These are phyloP conservation scores for Agrochola macilenta DNA, from an alignment of 2,888 invertebrate genomes.

Conservation along the genomic window DNA sequence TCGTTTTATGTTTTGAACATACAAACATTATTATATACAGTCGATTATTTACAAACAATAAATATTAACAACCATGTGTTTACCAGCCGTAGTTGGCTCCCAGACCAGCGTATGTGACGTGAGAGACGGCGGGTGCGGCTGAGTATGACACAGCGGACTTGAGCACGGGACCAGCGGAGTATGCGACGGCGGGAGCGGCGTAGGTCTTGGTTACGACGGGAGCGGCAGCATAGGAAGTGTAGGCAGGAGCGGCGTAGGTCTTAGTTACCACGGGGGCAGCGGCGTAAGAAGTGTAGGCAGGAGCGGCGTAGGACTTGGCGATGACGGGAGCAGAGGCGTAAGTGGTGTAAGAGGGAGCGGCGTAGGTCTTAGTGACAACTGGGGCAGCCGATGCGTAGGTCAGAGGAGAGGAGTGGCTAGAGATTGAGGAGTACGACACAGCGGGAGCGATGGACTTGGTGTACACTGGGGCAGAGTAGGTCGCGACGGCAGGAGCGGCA, in stretches of 20 bases:
- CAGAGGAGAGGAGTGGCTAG: constrained; percentile 81
- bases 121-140: constrained; percentile 91
- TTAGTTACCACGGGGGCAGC: constrained; percentile 35
- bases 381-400: constrained; percentile 80
- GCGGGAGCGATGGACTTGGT: constrained; percentile 79
- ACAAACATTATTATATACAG: constrained; percentile 54
- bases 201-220: constrained; percentile 79
- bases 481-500: constrained; percentile 64
- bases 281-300: constrained; percentile 38
- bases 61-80: constrained; percentile 67
- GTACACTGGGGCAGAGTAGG: constrained; percentile 75
- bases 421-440: constrained; percentile 79
- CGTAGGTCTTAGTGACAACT: constrained; percentile 69
- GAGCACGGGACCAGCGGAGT: constrained; percentile 75
- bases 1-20: constrained; percentile 37
- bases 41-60: constrained; percentile 54
- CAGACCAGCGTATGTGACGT: constrained; percentile 91
- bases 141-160: constrained; percentile 84
- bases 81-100: constrained; percentile 87
- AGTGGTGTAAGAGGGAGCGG: constrained; percentile 68
- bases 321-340: constrained; percentile 77
- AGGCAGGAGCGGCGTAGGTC: no score
- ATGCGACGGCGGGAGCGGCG: constrained; percentile 66
- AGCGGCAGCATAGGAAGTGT: constrained; percentile 81
- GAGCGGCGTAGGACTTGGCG: constrained; percentile 73